These are phyloP conservation scores for Picus viridis DNA, from an alignment of 2,797 vertebrate genomes.

Conservation along the genomic window DNA sequence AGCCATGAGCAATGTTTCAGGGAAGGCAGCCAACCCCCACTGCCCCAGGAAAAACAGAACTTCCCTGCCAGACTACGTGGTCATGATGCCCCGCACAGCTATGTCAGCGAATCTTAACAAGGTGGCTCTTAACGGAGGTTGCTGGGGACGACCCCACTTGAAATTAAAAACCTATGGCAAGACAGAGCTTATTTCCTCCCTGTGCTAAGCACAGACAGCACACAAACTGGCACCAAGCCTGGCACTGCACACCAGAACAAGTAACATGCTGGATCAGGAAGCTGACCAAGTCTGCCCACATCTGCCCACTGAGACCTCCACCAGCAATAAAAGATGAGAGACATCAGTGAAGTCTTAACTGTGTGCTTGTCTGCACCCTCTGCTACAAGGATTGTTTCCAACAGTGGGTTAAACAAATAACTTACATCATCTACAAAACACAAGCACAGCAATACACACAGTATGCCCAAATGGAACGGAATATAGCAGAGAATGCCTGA, in stretches of 20 bases:
- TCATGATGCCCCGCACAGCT: neutral
- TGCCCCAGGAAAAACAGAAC: neutral
- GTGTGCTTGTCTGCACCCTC: neutral
- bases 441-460: neutral
- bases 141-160: neutral
- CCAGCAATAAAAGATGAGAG: neutral
- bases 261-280: neutral
- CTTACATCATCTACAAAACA: neutral
- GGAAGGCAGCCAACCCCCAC: neutral
- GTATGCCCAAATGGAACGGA: neutral
- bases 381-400: neutral
- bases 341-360: neutral
- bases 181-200: neutral
- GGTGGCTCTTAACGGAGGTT: neutral
- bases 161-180: neutral
- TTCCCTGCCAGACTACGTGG: neutral
- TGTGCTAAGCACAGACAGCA: neutral
- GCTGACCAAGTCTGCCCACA: neutral
- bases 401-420: neutral
- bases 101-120: neutral
- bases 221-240: neutral
- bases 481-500: neutral
- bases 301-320: neutral
- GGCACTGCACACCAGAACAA: neutral
- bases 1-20: neutral